These are phyloP conservation scores for Anguilla obscura DNA, from an alignment of 2,797 vertebrate species.

Conservation along the genomic window DNA sequence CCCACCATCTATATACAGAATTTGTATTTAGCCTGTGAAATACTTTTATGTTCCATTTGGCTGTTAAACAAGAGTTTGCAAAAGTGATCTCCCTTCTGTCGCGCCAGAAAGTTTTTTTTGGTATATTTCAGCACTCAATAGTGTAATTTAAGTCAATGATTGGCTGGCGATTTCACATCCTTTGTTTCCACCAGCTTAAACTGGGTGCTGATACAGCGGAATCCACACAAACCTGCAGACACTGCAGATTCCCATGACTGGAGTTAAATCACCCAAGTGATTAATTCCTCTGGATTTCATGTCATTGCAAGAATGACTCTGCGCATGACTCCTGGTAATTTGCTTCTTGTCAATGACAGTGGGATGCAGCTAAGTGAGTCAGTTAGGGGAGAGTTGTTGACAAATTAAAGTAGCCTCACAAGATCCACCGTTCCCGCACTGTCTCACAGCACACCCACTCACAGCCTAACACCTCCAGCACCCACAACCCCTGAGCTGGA, in stretches of 20 bases:
- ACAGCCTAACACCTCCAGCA: neutral
- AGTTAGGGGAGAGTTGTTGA: neutral
- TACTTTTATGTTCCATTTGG: too few species aligned
- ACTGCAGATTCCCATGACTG: too few species aligned
- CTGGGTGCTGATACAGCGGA: neutral
- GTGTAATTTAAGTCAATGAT: too few species aligned
- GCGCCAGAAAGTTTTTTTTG: too few species aligned
- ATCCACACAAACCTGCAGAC: neutral
- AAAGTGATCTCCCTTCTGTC: too few species aligned
- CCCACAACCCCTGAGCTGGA: neutral
- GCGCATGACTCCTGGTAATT: neutral
- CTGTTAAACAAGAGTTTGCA: too few species aligned
- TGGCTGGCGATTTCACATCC: too few species aligned
- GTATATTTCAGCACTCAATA: too few species aligned
- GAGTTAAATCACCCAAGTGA: neutral
- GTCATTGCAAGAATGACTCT: neutral
- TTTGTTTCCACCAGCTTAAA: neutral
- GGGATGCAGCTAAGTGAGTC: neutral
- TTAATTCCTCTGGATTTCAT: neutral
- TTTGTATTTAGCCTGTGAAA: too few species aligned
- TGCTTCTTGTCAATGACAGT: neutral
- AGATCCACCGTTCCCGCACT: neutral
- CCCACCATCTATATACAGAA: too few species aligned
- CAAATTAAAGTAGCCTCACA: slow-evolving; percentile 2
- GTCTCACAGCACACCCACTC: neutral